Conservation (phyloP, 2,797 vertebrate species). For the Paguma larvata region DNA sequence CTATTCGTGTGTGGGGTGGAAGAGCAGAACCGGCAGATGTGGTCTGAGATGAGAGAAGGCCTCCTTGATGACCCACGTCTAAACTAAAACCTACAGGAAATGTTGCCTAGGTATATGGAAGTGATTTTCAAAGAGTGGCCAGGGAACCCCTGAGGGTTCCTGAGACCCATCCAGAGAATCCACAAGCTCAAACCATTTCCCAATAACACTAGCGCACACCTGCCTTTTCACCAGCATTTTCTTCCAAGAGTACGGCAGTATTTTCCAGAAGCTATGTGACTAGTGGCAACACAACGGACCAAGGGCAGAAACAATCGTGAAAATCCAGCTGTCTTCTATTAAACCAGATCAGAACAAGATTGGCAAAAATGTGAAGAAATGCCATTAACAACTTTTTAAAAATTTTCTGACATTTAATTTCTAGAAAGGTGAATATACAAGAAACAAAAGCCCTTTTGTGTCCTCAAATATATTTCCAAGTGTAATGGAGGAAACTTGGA, state of each 20-base stretch:
- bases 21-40: not conserved
- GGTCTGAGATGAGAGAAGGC: not conserved
- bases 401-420: not conserved
- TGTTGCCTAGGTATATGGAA: rapidly evolving
- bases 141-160: not conserved
- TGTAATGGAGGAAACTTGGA: not conserved
- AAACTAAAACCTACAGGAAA: not conserved
- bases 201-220: not conserved
- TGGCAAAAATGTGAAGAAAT: not conserved
- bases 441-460: not conserved
- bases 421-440: not conserved
- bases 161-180: not conserved
- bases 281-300: not conserved
- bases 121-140: not conserved
- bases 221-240: not conserved
- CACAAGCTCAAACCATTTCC: not conserved
- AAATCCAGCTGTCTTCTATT: not conserved
- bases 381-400: not conserved
- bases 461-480: not conserved
- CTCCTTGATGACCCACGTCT: not conserved
- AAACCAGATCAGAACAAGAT: not conserved
- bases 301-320: not conserved
- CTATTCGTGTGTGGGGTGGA: rapidly evolving
- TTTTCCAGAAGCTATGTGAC: not conserved
- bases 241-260: not conserved